Evolutionary conservation across 2,113 vertebrate species (phyloP).

Genomic region (Columba janthina): DNA sequence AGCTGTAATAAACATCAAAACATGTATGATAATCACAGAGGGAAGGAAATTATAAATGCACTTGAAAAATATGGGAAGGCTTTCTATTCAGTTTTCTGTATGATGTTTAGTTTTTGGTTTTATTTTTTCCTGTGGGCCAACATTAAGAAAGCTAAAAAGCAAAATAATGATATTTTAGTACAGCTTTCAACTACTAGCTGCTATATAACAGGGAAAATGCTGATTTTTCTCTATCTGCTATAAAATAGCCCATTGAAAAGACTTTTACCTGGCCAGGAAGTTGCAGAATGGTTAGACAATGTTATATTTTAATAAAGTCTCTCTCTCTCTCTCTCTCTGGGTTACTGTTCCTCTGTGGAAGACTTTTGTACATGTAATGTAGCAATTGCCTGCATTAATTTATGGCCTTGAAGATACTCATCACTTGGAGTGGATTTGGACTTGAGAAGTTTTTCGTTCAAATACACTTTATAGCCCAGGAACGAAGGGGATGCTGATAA

Average conservation of each 20-base stretch:
- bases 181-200: background rate
- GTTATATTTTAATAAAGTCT: background rate
- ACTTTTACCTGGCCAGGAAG: background rate
- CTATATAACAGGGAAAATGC: background rate
- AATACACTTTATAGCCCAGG: background rate
- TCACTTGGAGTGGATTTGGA: background rate
- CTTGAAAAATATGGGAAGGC: background rate
- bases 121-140: background rate
- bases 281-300: background rate
- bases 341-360: background rate
- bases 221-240: background rate
- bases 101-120: background rate
- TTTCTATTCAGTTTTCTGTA: background rate
- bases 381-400: background rate
- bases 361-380: background rate
- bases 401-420: background rate
- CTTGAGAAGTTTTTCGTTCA: conserved; percentile 6
- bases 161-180: background rate
- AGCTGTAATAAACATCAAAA: background rate
- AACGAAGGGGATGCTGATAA: background rate
- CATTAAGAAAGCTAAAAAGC: background rate
- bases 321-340: background rate
- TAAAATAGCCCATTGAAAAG: background rate
- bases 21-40: background rate
- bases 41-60: background rate